A percentile compares a stretch with the other conserved stretches of the same genome.
phyloP scores from a whole-genome alignment of 2,113 vertebrate genomes.

The Lipophrys pholis region DNA sequence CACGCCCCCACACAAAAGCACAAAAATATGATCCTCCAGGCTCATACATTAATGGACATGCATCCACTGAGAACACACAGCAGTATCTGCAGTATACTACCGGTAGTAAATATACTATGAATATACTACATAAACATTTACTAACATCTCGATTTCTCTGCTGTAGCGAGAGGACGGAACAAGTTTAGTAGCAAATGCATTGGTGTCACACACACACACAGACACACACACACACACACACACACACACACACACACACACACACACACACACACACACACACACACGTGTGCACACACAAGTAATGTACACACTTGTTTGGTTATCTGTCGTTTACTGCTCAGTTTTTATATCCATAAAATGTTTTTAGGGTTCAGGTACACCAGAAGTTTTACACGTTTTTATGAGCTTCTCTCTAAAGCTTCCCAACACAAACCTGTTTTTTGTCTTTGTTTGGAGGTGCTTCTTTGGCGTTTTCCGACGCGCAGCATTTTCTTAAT shows the following conservation, averaged over 20 bases:
- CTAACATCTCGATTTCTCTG: neutral
- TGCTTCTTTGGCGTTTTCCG: no score
- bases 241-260: neutral
- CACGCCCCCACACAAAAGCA: neutral
- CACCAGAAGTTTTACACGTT: no score
- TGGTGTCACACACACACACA: neutral
- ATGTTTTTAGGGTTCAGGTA: no score
- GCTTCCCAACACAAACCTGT: no score
- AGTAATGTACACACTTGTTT: no score
- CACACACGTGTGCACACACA: neutral
- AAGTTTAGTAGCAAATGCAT: neutral
- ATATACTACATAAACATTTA: neutral
- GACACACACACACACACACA: neutral
- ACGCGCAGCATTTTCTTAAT: no score
- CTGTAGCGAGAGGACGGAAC: neutral
- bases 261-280: neutral
- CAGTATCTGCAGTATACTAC: slow-evolving; percentile 12
- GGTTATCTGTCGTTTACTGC: no score
- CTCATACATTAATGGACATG: slow-evolving; percentile 10
- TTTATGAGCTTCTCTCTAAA: no score
- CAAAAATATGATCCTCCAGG: slow-evolving; percentile 5
- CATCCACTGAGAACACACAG: slow-evolving; percentile 14
- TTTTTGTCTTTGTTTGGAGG: no score
- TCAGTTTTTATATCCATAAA: no score
- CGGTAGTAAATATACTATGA: slow-evolving; percentile 9